A percentile compares a stretch with the other conserved stretches of the same genome.
Evolutionary conservation across 2,113 vertebrate species (phyloP).

Genomic region (Andinoacara biseriatus): DNA sequence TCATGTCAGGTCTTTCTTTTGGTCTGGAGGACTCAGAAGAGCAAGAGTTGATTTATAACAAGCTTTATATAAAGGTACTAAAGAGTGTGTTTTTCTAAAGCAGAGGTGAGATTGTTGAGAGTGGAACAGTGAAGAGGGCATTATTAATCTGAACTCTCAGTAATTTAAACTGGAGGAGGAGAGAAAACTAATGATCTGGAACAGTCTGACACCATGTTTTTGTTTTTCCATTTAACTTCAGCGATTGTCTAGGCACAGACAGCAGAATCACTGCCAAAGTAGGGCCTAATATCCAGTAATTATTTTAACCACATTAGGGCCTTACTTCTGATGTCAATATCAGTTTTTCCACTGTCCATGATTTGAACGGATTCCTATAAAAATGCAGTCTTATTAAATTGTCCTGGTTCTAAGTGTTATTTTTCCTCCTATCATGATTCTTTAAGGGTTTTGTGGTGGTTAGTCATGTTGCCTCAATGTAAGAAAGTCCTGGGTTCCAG

Average conservation of each 20-base stretch:
- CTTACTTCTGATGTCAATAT: not conserved
- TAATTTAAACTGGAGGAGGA: conserved; percentile 42
- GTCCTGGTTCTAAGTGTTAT: not conserved
- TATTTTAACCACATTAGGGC: not conserved
- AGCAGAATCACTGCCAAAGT: conserved; percentile 15
- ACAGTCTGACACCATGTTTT: conserved; percentile 20
- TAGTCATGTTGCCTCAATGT: not conserved
- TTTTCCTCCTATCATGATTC: not conserved
- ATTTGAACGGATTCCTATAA: not conserved
- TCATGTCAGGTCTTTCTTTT: not conserved
- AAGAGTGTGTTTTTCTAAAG: conserved; percentile 36
- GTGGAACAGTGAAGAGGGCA: not conserved
- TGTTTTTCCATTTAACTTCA: conserved; percentile 45
- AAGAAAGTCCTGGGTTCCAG: not conserved
- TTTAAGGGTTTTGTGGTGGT: not conserved
- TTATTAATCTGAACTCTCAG: conserved; percentile 42
- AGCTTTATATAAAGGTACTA: not conserved
- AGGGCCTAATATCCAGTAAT: conserved; percentile 1
- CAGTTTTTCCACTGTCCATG: not conserved
- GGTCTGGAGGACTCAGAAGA: not conserved
- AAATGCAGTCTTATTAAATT: not conserved
- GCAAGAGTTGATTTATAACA: not conserved
- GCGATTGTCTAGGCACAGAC: not conserved
- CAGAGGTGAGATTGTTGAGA: conserved; percentile 22
- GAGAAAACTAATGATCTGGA: conserved; percentile 53